Percentiles rank a stretch among this genome's conserved stretches.
Evolutionary conservation across 2,113 vertebrate genomes (phyloP).

Genomic region (Dinomys branickii): DNA sequence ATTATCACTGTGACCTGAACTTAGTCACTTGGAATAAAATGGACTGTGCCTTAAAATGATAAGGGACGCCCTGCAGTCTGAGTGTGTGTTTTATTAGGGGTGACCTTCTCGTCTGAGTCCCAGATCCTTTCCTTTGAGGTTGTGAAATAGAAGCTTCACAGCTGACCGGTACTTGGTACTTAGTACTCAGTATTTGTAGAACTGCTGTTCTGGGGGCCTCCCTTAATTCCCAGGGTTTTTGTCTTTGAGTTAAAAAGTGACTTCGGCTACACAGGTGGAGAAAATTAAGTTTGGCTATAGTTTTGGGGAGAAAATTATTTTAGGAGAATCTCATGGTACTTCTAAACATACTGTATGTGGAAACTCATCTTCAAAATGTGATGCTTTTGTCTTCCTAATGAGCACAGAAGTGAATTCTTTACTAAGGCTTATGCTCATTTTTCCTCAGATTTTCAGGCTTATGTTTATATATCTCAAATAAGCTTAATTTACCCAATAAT

Average conservation of each 20-base stretch:
- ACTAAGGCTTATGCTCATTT: not conserved
- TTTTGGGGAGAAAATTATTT: conserved; percentile 53
- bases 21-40: conserved; percentile 74
- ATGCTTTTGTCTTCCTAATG: conserved; percentile 51
- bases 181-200: not conserved
- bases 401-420: conserved; percentile 27
- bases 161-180: not conserved
- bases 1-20: conserved; percentile 83
- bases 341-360: not conserved
- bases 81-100: conserved; percentile 65
- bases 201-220: not conserved
- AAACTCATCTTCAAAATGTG: not conserved
- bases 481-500: not conserved
- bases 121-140: conserved; percentile 45
- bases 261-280: not conserved
- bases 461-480: conserved; percentile 41
- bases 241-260: conserved; percentile 54
- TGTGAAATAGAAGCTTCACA: not conserved
- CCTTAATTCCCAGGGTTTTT: conserved; percentile 37
- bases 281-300: conserved; percentile 16
- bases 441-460: conserved; percentile 20
- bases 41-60: conserved; percentile 84
- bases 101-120: conserved; percentile 64
- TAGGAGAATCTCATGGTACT: conserved; percentile 17
- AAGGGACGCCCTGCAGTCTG: conserved; percentile 67